These are phyloP conservation scores for Marmota flaviventris DNA, from an alignment of 2,113 vertebrate genomes.

Conservation along the genomic window DNA sequence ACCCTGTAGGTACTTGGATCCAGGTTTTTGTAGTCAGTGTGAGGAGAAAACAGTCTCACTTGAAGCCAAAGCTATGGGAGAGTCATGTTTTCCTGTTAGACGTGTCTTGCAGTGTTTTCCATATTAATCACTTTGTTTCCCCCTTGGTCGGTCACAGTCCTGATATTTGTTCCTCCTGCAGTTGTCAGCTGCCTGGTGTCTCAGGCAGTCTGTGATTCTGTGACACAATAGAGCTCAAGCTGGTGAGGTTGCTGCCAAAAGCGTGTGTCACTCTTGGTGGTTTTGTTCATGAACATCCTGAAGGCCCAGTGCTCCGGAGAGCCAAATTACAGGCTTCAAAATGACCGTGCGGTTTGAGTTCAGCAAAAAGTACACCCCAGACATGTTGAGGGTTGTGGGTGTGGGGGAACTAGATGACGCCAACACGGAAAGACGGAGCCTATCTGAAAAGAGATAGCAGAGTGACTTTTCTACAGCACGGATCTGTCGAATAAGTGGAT, in stretches of 20 bases:
- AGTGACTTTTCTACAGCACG: conserved; percentile 20
- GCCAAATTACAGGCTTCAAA: background rate
- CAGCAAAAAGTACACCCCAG: conserved; percentile 5
- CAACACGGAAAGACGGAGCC: background rate
- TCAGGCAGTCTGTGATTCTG: background rate
- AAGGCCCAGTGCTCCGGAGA: background rate
- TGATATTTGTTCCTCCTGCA: background rate
- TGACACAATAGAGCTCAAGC: background rate
- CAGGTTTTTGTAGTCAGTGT: background rate
- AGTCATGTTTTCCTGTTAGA: conserved; percentile 30
- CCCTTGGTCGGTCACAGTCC: background rate
- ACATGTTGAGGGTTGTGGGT: background rate
- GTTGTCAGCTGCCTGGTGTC: conserved; percentile 60
- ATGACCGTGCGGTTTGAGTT: background rate
- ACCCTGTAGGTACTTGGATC: background rate
- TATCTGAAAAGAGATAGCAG: background rate
- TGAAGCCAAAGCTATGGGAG: background rate
- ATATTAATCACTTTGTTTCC: conserved; percentile 44
- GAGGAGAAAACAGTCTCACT: conserved; percentile 40
- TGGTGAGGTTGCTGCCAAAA: background rate
- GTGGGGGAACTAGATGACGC: conserved; percentile 22
- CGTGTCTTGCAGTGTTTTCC: conserved; percentile 31
- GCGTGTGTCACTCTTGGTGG: background rate
- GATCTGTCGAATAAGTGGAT: conserved; percentile 43
- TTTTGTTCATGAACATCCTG: background rate